phyloP scores from a whole-genome alignment of 2,797 vertebrate species.

The Rhabdomys pumilio region DNA sequence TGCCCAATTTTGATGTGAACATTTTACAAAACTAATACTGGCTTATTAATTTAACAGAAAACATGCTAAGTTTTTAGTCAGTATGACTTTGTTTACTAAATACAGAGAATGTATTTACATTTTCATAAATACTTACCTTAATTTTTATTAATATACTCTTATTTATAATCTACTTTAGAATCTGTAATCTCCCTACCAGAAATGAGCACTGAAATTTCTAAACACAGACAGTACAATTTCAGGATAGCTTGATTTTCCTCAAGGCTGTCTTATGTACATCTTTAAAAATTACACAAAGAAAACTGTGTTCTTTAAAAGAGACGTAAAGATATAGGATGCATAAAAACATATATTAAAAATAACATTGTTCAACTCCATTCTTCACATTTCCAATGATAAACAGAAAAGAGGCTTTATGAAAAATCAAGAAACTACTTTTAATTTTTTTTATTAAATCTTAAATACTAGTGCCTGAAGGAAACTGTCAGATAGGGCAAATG shows the following conservation, averaged over 20 bases:
- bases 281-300: slow-evolving; percentile 39
- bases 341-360: neutral
- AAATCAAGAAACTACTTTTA: slow-evolving; percentile 38
- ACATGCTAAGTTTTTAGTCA: slow-evolving; percentile 24
- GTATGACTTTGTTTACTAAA: slow-evolving; percentile 6
- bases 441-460: slow-evolving; percentile 42
- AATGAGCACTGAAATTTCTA: slow-evolving; percentile 80
- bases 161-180: slow-evolving; percentile 58
- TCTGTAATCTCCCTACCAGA: slow-evolving; percentile 84
- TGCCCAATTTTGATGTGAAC: slow-evolving; percentile 42
- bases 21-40: slow-evolving; percentile 53
- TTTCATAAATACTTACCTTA: slow-evolving; percentile 61
- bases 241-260: slow-evolving; percentile 79
- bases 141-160: slow-evolving; percentile 67
- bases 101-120: slow-evolving; percentile 23
- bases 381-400: slow-evolving; percentile 39
- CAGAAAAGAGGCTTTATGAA: slow-evolving; percentile 1
- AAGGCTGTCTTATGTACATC: neutral
- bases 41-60: slow-evolving; percentile 25
- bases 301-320: slow-evolving; percentile 52
- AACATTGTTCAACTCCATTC: neutral
- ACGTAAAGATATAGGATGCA: neutral
- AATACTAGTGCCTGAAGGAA: slow-evolving; percentile 3
- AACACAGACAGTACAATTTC: slow-evolving; percentile 84
- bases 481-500: neutral